These are phyloP conservation scores for Sturnus vulgaris DNA, from an alignment of 2,113 vertebrate genomes.

Conservation along the genomic window DNA sequence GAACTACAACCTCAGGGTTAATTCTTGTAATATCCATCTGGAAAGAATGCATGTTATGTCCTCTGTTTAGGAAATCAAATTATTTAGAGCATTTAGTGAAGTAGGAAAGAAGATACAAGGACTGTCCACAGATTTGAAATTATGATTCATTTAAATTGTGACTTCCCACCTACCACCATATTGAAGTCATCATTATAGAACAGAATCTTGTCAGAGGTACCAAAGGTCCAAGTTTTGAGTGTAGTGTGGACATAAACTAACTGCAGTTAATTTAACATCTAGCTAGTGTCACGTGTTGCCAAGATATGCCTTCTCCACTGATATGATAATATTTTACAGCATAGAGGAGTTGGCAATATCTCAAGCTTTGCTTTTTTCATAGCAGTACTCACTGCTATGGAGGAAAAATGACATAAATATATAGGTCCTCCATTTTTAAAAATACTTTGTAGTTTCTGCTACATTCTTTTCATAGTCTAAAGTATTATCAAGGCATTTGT, in stretches of 20 bases:
- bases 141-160: neutral
- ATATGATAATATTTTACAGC: slow-evolving; percentile 47
- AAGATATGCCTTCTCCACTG: neutral
- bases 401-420: slow-evolving; percentile 9
- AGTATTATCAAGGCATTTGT: neutral
- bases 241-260: neutral
- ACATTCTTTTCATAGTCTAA: neutral
- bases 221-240: neutral
- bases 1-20: neutral
- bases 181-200: slow-evolving; percentile 9
- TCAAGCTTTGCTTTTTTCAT: slow-evolving; percentile 21
- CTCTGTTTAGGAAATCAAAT: neutral
- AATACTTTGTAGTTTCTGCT: slow-evolving; percentile 17
- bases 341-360: slow-evolving; percentile 20
- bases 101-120: neutral
- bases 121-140: neutral
- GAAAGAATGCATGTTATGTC: neutral
- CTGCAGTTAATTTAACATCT: slow-evolving; percentile 19
- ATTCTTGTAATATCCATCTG: neutral
- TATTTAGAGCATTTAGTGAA: neutral
- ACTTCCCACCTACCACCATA: neutral
- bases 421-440: neutral
- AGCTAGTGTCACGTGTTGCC: slow-evolving; percentile 14
- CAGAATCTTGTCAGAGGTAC: neutral
- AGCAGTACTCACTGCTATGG: neutral